A percentile compares a stretch with the other conserved stretches of the same genome.
Evolutionary conservation across 2,888 invertebrate genomes (phyloP).

Genomic region (Meteorus cinctellus): DNA sequence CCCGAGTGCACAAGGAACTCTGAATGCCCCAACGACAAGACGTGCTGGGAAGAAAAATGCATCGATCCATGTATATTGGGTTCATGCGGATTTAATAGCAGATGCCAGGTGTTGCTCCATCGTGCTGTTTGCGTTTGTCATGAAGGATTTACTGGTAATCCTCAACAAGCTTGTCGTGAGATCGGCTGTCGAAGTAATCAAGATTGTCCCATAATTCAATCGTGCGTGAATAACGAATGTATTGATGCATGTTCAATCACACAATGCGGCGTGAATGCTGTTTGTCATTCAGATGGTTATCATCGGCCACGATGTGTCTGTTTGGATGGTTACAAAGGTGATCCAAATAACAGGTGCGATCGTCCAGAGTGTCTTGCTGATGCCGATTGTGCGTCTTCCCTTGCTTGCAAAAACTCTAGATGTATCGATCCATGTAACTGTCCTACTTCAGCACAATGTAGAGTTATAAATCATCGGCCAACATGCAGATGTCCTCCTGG

Average conservation of each 20-base stretch:
- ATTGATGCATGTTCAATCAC: slow-evolving; percentile 85
- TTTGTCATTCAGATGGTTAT: slow-evolving; percentile 83
- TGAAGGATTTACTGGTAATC: slow-evolving; percentile 89
- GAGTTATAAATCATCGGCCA: slow-evolving; percentile 84
- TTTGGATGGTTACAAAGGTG: slow-evolving; percentile 83
- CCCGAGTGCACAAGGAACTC: slow-evolving; percentile 85
- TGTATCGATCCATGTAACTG: slow-evolving; percentile 92
- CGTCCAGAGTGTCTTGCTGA: slow-evolving; percentile 85
- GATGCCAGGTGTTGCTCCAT: slow-evolving; percentile 85
- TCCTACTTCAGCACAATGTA: slow-evolving; percentile 84
- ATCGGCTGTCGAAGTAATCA: slow-evolving; percentile 90
- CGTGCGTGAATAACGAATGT: slow-evolving; percentile 88
- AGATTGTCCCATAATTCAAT: slow-evolving; percentile 87
- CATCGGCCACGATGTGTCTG: slow-evolving; percentile 88
- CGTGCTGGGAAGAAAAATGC: slow-evolving; percentile 86
- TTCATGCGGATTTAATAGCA: slow-evolving; percentile 85
- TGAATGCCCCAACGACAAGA: slow-evolving; percentile 88
- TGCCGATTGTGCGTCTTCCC: slow-evolving; percentile 84
- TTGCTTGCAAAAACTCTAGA: slow-evolving; percentile 85
- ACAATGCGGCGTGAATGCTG: slow-evolving; percentile 87
- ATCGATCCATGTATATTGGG: slow-evolving; percentile 83
- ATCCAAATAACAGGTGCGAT: slow-evolving; percentile 85
- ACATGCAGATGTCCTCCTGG: slow-evolving; percentile 89
- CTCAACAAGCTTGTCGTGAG: slow-evolving; percentile 84
- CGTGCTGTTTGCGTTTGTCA: slow-evolving; percentile 88